Percentiles rank a stretch among this genome's conserved stretches.
Evolutionary conservation across 2,113 vertebrate genomes (phyloP).

Genomic region (Scytalopus superciliaris): DNA sequence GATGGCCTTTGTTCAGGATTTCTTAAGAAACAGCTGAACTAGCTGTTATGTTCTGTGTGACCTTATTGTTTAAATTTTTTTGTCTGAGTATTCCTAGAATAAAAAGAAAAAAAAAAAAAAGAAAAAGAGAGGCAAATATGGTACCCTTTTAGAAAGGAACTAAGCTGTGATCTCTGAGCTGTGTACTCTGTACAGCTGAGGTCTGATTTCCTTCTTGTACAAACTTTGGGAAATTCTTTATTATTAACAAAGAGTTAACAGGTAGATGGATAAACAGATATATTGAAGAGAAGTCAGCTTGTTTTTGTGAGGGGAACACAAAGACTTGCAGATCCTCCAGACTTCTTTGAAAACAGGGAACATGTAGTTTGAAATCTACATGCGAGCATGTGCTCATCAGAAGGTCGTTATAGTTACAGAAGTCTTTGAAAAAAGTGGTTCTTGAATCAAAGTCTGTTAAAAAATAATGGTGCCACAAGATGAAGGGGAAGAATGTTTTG

Average conservation of each 20-base stretch:
- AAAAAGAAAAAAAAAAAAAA: not conserved
- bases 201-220: not conserved
- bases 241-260: not conserved
- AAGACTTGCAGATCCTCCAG: not conserved
- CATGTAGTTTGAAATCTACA: not conserved
- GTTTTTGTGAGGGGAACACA: not conserved
- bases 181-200: too few relatives aligned
- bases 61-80: not conserved
- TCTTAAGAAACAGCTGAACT: not conserved
- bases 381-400: not conserved
- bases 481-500: not conserved
- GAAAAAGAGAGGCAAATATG: not conserved
- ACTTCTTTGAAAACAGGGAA: not conserved
- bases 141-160: not conserved
- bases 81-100: not conserved
- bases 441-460: not conserved
- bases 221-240: not conserved
- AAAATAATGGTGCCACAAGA: not conserved
- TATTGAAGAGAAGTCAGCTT: not conserved
- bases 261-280: not conserved
- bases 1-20: slow-evolving; percentile 14
- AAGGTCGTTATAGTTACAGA: not conserved
- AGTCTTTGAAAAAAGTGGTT: not conserved
- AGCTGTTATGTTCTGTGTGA: not conserved
- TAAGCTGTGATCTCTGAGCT: not conserved